phyloP scores from a whole-genome alignment of 2,888 invertebrate species.

The Ashinkailepas kermadecensis region DNA sequence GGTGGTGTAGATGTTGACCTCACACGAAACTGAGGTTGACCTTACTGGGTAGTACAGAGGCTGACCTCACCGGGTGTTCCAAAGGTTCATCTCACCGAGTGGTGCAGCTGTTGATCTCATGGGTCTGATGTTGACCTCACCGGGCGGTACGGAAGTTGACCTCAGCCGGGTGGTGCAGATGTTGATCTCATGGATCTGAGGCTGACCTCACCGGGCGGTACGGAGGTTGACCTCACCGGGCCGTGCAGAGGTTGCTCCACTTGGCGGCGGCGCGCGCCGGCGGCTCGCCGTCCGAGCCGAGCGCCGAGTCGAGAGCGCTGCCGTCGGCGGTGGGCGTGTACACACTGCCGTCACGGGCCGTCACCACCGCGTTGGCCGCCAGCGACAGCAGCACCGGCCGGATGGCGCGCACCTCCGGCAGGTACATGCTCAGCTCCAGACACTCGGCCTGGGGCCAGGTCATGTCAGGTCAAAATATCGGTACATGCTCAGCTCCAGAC shows the following conservation, averaged over 20 bases:
- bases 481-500: not conserved
- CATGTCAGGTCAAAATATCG: not conserved
- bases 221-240: conserved; percentile 4
- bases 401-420: conserved; percentile 22
- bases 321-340: not conserved
- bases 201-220: too few relatives aligned
- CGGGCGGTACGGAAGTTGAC: not conserved
- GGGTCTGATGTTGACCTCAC: too few relatives aligned
- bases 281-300: not conserved
- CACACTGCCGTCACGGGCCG: not conserved
- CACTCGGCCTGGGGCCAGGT: not conserved
- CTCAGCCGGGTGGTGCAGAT: too few relatives aligned
- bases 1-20: not conserved
- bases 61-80: too few relatives aligned
- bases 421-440: conserved; percentile 23
- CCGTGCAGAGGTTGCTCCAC: conserved; percentile 10
- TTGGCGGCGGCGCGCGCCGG: not conserved
- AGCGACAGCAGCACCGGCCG: conserved; percentile 17
- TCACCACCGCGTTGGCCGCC: not conserved
- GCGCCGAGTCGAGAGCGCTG: not conserved
- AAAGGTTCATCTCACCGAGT: too few relatives aligned
- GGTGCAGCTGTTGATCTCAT: too few relatives aligned
- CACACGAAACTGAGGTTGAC: too few relatives aligned
- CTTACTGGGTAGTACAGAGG: too few relatives aligned
- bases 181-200: too few relatives aligned